Evolutionary conservation across 2,113 vertebrate species (phyloP), one percentile per base, ranked within the genome.

Genomic region (Nymphicus hollandicus): DNA sequence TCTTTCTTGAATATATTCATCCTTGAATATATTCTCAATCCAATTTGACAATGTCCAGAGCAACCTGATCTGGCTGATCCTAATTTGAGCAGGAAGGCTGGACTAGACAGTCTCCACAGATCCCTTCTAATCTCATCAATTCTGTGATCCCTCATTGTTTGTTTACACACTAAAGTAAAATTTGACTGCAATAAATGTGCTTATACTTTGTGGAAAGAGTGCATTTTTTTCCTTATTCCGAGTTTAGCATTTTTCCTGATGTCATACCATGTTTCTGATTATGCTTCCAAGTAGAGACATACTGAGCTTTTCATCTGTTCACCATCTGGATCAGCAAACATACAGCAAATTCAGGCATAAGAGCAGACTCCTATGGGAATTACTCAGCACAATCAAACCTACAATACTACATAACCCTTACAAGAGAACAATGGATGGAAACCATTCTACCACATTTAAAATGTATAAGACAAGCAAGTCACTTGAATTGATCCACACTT

Each of bases 301-400:
- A 93, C 92, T 91, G 95, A 96, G 95, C 81, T 95, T 96, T 88
- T 96, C 79, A 96, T 89, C 85, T 97, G 79, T 29, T 96, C 93
- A 82, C 90, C 90, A 95, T 93, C 92, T 96, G 92, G 81, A 95
- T 82, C 74, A 89, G 78, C 90, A 93, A 95, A 71, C 33, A 81
- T 17, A 79, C 25, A 93, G 61, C 39, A 91, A 93, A 96, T 60
- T 53, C 71, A 89, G 27, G 28, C 37, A 44, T 6, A 82, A 82
- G 41, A 93, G 39, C 47, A 95, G 37, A 88, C 17, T 82, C 90
- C 18, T 41, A 44, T 6, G 22, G 41, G 58, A 90, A 90, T 93
- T 58, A 94, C 31, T 89, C 88, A 95, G 66, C 56, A 66, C 35
- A 89, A 82, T 41, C 33, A 95, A 88, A 52, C 18, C 35, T 79